Evolutionary conservation across 1,140 invertebrate genomes (phyloP).

Genomic region (Ostrea edulis): DNA sequence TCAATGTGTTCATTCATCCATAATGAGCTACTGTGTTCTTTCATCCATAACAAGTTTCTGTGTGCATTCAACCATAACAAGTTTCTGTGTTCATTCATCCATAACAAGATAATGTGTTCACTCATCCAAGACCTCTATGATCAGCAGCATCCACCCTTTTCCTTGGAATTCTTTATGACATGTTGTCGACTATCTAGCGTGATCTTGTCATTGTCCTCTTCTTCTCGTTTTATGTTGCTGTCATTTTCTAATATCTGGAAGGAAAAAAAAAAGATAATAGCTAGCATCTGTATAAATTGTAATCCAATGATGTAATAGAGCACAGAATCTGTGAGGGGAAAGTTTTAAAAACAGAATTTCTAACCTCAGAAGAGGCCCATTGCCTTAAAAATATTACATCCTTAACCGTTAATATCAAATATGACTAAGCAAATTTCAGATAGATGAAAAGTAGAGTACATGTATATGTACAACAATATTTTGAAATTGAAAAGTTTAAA

Average conservation of each 20-base stretch:
- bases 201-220: conserved; percentile 61
- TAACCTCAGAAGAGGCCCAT: too few species aligned
- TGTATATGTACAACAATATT: too few species aligned
- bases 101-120: not conserved
- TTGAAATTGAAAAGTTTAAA: too few species aligned
- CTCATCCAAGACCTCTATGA: not conserved
- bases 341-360: too few species aligned
- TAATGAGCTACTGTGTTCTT: not conserved
- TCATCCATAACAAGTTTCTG: not conserved
- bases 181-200: conserved; percentile 46
- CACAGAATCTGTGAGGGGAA: too few species aligned
- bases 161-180: conserved; percentile 9
- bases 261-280: not conserved
- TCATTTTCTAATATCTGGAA: conserved; percentile 77
- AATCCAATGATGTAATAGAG: too few species aligned
- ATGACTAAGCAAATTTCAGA: too few species aligned
- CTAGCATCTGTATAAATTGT: too few species aligned
- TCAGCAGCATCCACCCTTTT: conserved; percentile 49
- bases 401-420: too few species aligned
- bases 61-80: conserved; percentile 2
- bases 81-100: not conserved
- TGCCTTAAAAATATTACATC: too few species aligned
- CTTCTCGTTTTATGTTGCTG: conserved; percentile 66
- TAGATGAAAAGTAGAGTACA: too few species aligned
- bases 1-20: not conserved